Base-by-base conservation (phyloP, 2,797 vertebrate genomes). In the Rhinogobio ventralis region DNA sequence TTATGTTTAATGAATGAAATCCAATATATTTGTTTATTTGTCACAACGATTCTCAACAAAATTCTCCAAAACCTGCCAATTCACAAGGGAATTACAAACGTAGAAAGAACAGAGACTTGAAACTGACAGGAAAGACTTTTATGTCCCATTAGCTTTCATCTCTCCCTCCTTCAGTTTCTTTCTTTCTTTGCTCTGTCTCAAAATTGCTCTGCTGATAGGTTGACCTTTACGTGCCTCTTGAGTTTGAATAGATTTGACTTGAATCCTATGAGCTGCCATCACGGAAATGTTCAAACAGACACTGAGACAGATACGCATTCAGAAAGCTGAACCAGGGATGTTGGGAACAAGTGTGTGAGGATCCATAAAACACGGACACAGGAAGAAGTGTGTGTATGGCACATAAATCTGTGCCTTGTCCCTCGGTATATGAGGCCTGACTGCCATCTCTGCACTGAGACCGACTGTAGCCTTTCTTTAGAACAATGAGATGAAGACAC, bases 221-320 rank as follows among this genome's bases (percentile, higher is more conserved):
- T 87, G 88, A 87, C 86, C 86, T 89, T 89, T 87, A 67, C 79
- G 36, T 83, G 84, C 73, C 81, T 86, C 68, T 86, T 80, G 79
- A 84, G 85, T 87, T 86, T 86, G 78, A 87, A 86, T 83, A 89
- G 82, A 85, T 89, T 89, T 86, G 85, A 87, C 86, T 87, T n/a
- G 46, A 64, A 79, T 82, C 82, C 78, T 86, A 79, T 71, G 84
- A 87, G 82, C 82, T 80, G 85, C 79, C 84, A 86, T 87, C 74
- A 85, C n/a, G 23, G 80, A 77, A 82, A 81, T 87, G 86, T 82
- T 89, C 84, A 87, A 87, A 85, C 82, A 86, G 51, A 87, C 81
- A 82, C 45, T 25, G 67, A 89, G 62, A 67, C 73, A 71, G 77
- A 89, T 84, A 69, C 7, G 8, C 76, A 77, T 53, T 19, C 57